Percentiles rank a stretch among this genome's conserved stretches.
phyloP scores from a whole-genome alignment of 2,888 invertebrate genomes.

The Euplagia quadripunctaria region DNA sequence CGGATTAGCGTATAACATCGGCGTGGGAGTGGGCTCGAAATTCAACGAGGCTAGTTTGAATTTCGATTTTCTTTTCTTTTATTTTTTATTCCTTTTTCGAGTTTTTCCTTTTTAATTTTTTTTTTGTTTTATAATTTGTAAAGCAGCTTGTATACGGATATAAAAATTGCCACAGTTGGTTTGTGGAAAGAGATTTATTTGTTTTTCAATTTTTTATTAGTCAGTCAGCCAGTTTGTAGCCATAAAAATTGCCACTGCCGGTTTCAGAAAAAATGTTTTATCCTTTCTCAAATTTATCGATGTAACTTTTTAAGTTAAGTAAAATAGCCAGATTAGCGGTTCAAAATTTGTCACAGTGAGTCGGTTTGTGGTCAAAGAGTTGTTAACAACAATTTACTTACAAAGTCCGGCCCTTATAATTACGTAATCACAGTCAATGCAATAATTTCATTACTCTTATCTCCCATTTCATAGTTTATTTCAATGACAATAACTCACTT shows the following conservation, averaged over 20 bases:
- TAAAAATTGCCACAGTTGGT: not conserved
- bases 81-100: not conserved
- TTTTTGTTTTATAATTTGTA: not conserved
- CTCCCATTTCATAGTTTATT: slow-evolving; percentile 46
- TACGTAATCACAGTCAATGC: slow-evolving; percentile 25
- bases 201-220: not conserved
- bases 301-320: too few relatives aligned
- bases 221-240: not conserved
- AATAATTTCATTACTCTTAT: slow-evolving; percentile 46
- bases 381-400: slow-evolving; percentile 2
- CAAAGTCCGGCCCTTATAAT: slow-evolving; percentile 11
- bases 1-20: slow-evolving; percentile 59
- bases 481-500: slow-evolving; percentile 53
- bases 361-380: not conserved
- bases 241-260: not conserved
- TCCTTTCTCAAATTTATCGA: too few relatives aligned
- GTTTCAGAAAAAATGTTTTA: not conserved
- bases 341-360: not conserved
- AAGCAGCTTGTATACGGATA: not conserved
- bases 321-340: not conserved
- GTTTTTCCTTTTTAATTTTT: not conserved
- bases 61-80: slow-evolving; percentile 12
- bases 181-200: not conserved
- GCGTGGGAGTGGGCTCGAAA: slow-evolving; percentile 54
- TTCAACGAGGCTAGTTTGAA: slow-evolving; percentile 20